Conservation (phyloP, 2,113 vertebrate species). For the Zapus hudsonius region DNA sequence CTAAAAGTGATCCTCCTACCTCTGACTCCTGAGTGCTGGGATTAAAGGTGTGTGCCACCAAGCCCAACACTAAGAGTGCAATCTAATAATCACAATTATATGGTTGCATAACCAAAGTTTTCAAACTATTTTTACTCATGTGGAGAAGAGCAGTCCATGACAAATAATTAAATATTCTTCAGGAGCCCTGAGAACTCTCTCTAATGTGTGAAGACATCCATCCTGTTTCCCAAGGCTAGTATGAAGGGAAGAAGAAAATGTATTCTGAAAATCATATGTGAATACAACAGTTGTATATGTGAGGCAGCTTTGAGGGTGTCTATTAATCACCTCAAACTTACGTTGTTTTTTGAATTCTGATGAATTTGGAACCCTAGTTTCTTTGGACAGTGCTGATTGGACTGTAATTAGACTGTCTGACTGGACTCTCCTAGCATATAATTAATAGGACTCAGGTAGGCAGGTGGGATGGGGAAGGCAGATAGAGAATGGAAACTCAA, state of each 20-base stretch:
- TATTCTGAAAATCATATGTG: conserved; percentile 22
- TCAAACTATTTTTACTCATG: conserved; percentile 40
- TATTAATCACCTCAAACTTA: neutral
- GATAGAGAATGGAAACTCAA: neutral
- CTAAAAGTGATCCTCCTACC: too few relatives aligned
- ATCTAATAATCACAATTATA: neutral
- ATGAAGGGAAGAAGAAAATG: neutral
- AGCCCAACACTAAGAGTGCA: too few relatives aligned
- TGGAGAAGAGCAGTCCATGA: neutral
- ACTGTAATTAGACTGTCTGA: too few relatives aligned
- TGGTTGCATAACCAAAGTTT: conserved; percentile 26
- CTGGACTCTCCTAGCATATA: neutral
- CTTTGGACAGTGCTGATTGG: neutral
- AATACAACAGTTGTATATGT: neutral
- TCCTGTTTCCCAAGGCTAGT: neutral
- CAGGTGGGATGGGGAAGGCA: neutral
- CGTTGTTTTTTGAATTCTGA: neutral
- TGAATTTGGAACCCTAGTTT: conserved; percentile 1
- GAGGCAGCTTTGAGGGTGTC: neutral
- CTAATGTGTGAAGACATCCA: conserved; percentile 6
- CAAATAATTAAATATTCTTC: conserved; percentile 34
- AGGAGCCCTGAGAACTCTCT: neutral
- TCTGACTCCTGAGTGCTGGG: too few relatives aligned
- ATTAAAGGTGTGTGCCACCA: too few relatives aligned
- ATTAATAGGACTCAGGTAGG: neutral